Conservation (phyloP, 2,113 vertebrate genomes). For the Oryzias javanicus region DNA sequence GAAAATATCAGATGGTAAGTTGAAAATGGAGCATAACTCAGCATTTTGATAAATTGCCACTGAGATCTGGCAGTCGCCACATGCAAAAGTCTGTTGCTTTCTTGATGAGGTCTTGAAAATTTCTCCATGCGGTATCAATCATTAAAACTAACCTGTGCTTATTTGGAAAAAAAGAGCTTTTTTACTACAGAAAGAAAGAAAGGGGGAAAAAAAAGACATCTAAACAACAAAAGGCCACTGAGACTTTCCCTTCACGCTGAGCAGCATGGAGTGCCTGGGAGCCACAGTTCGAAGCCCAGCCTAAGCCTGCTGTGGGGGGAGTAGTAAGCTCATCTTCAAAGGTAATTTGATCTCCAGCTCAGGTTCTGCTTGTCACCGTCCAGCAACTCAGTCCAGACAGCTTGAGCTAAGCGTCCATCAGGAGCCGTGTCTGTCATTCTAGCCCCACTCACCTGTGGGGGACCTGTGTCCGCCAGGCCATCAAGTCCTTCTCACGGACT, state of each 20-base stretch:
- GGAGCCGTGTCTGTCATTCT: conserved; percentile 45
- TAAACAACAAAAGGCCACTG: conserved; percentile 10
- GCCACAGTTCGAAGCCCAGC: conserved; percentile 38
- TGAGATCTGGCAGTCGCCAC: background rate
- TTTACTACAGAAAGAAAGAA: no score
- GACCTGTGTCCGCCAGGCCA: conserved; percentile 20
- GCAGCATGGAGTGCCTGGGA: conserved; percentile 36
- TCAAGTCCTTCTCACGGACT: conserved; percentile 13
- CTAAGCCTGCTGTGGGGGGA: conserved; percentile 27
- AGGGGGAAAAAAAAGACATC: background rate
- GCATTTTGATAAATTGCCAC: background rate
- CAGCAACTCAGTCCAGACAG: conserved; percentile 37
- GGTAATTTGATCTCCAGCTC: conserved; percentile 61
- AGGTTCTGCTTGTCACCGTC: conserved; percentile 58
- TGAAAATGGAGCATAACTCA: background rate
- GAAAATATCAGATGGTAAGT: conserved; percentile 3
- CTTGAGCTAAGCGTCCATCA: conserved; percentile 60
- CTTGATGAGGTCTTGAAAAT: conserved; percentile 2
- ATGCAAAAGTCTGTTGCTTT: background rate
- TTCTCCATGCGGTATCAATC: background rate
- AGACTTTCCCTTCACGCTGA: conserved; percentile 19
- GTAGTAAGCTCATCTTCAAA: conserved; percentile 72
- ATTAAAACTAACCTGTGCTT: background rate
- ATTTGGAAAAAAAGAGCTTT: no score
- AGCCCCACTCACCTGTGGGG: conserved; percentile 40